These are phyloP conservation scores for Unio pictorum DNA, from an alignment of 2,888 invertebrate species.

Conservation along the genomic window DNA sequence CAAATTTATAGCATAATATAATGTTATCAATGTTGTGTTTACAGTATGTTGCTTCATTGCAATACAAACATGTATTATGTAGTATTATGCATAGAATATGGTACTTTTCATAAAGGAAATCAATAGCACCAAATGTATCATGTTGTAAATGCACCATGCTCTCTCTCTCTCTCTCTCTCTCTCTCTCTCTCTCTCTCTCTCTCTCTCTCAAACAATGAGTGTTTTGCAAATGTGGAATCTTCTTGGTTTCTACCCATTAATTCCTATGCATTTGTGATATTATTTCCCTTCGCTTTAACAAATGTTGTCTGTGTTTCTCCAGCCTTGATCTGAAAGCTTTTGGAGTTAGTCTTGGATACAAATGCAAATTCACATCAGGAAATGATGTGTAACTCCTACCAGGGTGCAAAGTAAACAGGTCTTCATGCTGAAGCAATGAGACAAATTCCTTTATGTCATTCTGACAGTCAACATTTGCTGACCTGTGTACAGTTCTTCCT, in stretches of 20 bases:
- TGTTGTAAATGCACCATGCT: no score
- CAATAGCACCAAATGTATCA: no score
- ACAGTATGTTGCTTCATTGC: no score
- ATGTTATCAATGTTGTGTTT: no score
- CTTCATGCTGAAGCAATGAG: slow-evolving; percentile 8
- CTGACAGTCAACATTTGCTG: neutral
- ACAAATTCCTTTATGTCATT: slow-evolving; percentile 16
- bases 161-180: no score
- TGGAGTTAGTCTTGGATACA: slow-evolving; percentile 5
- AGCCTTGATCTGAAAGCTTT: slow-evolving; percentile 6
- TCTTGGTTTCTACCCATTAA: neutral
- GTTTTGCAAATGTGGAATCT: no score
- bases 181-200: no score
- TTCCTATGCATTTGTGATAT: slow-evolving; percentile 3
- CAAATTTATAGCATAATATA: no score
- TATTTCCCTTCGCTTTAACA: slow-evolving; percentile 1
- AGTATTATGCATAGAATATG: no score
- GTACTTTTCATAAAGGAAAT: no score
- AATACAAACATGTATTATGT: no score
- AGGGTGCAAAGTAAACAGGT: slow-evolving; percentile 8
- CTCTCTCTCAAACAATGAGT: no score
- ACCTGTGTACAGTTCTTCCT: slow-evolving; percentile 1
- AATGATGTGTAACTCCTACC: slow-evolving; percentile 9
- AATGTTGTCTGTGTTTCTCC: slow-evolving; percentile 1
- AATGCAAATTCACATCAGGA: slow-evolving; percentile 1